A percentile compares a stretch with the other conserved stretches of the same genome.
These are phyloP conservation scores for Eupleurogrammus muticus DNA, from an alignment of 2,797 vertebrate species.

Conservation along the genomic window DNA sequence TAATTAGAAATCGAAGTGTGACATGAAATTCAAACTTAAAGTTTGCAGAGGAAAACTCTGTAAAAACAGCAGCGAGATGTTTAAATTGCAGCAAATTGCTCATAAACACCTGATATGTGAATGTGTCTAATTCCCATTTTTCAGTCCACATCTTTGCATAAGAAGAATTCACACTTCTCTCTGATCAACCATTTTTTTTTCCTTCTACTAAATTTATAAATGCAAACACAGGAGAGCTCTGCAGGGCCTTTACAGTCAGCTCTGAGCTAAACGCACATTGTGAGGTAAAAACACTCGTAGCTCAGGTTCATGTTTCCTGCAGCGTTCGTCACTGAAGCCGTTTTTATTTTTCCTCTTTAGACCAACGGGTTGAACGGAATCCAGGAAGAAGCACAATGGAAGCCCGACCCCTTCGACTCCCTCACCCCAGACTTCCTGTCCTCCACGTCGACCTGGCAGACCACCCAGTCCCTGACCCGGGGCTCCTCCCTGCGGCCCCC, in stretches of 20 bases:
- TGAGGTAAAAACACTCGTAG: slow-evolving; percentile 1
- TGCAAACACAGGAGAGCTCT: slow-evolving; percentile 24
- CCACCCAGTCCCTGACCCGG: slow-evolving; percentile 84
- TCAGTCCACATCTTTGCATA: no score
- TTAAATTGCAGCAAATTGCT: no score
- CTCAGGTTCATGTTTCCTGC: not conserved
- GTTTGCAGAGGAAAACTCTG: no score
- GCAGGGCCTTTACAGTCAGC: slow-evolving; percentile 48
- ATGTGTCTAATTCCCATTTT: no score
- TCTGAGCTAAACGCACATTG: not conserved
- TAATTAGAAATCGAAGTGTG: no score
- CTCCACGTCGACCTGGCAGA: slow-evolving; percentile 82
- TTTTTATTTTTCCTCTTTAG: slow-evolving; percentile 65
- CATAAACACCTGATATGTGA: no score
- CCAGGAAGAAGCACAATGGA: slow-evolving; percentile 87
- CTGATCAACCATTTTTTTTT: no score
- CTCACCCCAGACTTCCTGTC: slow-evolving; percentile 85
- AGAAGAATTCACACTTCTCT: no score
- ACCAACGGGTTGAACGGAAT: slow-evolving; percentile 82
- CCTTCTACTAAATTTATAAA: no score
- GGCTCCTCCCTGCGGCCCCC: slow-evolving; percentile 68
- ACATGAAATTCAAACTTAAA: no score
- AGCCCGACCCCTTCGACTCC: slow-evolving; percentile 87
- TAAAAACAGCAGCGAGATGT: not conserved
- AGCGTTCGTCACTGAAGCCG: slow-evolving; percentile 4